Base-by-base conservation (phyloP, 2,113 vertebrate genomes). In the Alexandromys fortis region DNA sequence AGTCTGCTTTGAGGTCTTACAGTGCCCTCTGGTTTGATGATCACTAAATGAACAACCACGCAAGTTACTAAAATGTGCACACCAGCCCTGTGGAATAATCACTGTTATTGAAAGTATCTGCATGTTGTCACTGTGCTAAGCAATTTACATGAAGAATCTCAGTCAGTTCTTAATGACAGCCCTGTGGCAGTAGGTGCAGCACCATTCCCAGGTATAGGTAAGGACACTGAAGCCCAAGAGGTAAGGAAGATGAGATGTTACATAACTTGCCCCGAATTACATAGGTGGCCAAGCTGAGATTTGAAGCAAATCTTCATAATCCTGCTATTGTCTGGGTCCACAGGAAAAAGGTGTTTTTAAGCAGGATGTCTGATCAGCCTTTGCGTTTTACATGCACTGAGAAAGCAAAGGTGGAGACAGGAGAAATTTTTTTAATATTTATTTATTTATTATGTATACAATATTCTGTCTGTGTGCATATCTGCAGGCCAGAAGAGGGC, bases 191-290 rank as follows among this genome's bases (percentile, higher is more conserved):
- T 79, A 90, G 6, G 33, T 65, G 88, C n/a, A 58, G 2, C 55
- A 77, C 47, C 33, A 68, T 92, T 89, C 24, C 9, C 28, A 47
- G 58, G 22, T 52, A 73, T 33, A n/a, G 16, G 21, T 38, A 38
- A 97, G 67, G 38, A 86, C 94, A 82, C 19, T 68, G 52, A 88
- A 72, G 55, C 82, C 52, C n/a, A 47, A 61, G 28, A 58, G 26
- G 26, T 35, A 30, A 96, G 73, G 52, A 86, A 96, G 82, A 24
- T 55, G 38, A 93, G 73, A 90, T 58, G 73, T 94, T 96, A 87
- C 28, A 1, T 72, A 83, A 79, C 42, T 93, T 96, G 45, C 30
- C 82, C 83, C 55, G 89, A 91, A 19, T 94, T 52, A 75, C 63
- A 12, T 22, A 82, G 17, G 77, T 73, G 24, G 30, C n/a, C 77